These are phyloP conservation scores for Mesochorus sp. DNA, from an alignment of 2,888 invertebrate genomes.

Conservation along the genomic window DNA sequence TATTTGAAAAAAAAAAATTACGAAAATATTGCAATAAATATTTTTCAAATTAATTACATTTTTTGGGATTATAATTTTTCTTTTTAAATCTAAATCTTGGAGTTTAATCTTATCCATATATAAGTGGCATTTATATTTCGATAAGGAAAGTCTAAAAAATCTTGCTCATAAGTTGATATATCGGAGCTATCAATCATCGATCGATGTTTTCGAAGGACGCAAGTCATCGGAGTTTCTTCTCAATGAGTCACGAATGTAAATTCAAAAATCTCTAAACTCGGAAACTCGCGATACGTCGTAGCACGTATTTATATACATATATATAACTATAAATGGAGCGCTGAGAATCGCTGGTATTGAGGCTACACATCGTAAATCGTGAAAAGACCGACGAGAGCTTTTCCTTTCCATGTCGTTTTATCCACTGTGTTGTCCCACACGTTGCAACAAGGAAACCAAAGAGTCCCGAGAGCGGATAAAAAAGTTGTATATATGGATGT, in stretches of 20 bases:
- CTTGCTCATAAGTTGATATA: no score
- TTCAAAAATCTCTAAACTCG: background rate
- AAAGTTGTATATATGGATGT: slow-evolving; percentile 8
- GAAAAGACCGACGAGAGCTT: slow-evolving; percentile 35
- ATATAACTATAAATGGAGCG: background rate
- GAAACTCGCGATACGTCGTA: background rate
- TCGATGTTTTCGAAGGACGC: no score
- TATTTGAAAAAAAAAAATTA: no score
- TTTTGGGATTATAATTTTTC: no score
- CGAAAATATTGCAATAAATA: no score
- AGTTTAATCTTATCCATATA: no score
- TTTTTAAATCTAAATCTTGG: no score
- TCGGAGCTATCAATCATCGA: no score
- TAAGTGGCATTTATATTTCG: no score
- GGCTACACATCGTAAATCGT: slow-evolving; percentile 49
- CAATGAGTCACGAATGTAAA: background rate
- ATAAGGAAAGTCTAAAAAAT: no score
- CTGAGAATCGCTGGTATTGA: slow-evolving; percentile 2
- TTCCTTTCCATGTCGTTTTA: slow-evolving; percentile 35
- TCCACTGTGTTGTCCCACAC: slow-evolving; percentile 46
- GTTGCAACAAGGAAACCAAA: slow-evolving; percentile 13
- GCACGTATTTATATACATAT: background rate
- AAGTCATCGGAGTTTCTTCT: background rate
- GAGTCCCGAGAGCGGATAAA: slow-evolving; percentile 27
- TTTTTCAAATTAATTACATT: no score